Conservation (phyloP, 2,888 invertebrate species). For the Dynastes hyllus region DNA sequence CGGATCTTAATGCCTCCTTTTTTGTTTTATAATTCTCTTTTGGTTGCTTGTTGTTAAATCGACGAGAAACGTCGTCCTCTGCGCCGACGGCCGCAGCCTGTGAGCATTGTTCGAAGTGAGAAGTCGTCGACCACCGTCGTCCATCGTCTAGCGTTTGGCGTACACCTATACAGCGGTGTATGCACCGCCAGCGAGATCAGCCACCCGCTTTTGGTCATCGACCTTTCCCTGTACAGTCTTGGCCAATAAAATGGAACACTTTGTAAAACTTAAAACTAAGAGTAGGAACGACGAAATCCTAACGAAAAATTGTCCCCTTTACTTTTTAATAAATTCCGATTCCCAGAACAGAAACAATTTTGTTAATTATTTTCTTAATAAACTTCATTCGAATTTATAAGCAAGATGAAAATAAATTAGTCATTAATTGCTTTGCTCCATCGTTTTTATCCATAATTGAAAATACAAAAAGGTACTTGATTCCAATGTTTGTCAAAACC, state of each 20-base stretch:
- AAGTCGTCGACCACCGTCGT: conserved; percentile 31
- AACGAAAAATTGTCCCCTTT: no score
- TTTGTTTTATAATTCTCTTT: neutral
- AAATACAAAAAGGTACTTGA: no score
- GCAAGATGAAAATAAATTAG: no score
- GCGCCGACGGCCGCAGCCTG: conserved; percentile 1
- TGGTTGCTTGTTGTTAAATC: conserved; percentile 3
- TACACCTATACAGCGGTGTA: neutral
- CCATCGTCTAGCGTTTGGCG: conserved; percentile 34
- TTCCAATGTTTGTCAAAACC: no score
- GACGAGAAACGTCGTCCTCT: conserved; percentile 14
- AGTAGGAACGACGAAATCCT: no score
- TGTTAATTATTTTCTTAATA: no score
- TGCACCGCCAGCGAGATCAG: conserved; percentile 15
- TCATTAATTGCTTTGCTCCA: no score
- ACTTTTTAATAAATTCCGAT: no score
- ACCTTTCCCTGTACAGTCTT: neutral
- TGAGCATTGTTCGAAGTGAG: conserved; percentile 25
- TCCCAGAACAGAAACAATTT: no score
- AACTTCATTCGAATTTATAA: no score
- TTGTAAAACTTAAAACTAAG: no score
- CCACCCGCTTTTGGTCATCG: conserved; percentile 40
- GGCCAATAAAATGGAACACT: neutral
- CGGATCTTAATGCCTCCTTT: neutral
- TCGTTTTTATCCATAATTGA: no score